Base-by-base conservation (phyloP, 1,140 invertebrate species). In the Hycleus cichorii region DNA sequence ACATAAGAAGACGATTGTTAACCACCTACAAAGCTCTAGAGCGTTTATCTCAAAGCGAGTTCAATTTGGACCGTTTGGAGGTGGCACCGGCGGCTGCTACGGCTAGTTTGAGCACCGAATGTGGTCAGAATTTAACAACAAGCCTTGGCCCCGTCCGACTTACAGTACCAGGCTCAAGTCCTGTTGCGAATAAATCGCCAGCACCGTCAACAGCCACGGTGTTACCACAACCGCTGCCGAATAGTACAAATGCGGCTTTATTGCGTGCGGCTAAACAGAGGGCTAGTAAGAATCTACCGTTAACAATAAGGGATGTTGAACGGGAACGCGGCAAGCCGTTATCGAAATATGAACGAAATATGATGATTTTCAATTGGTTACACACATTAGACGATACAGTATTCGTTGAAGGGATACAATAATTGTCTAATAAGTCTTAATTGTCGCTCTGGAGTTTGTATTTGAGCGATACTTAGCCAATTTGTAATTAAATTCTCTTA, bases 341-440 rank as follows among this genome's bases (percentile, higher is more conserved):
- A 2, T 89, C 88, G 9, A 91, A 91, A 72, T 92, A 92, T 73
- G 89, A 93, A 64, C 72, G 90, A 12, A 93, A 93, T 72, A 92
- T 93, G 87, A 91, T 93, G 86, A 92, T 93, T 43, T 92, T 93
- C 74, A 91, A 92, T 67, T 93, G 91, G 91, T 78, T 93, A 0
- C 89, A 93, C 69, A 90, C 87, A 2, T 77, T 93, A 4, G 89
- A 93, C 65, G 88, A 87, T 63, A 77, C 75, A 5, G 76, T 76
- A n/a, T 77, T 76, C 49, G 75, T 75, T 26, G 81, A 83, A 57
- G 78, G 77, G 25, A 61, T 79, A 39, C 76, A 77, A 64, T 78
- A 73, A 76, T 49, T 42, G 18, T 42, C 7, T 32, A 7, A 32
- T 32, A 7, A 5, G 0, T 32, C 32, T 32, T 4, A 4, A 5